phyloP scores from a whole-genome alignment of 2,888 invertebrate species.

The Polyommatus icarus region DNA sequence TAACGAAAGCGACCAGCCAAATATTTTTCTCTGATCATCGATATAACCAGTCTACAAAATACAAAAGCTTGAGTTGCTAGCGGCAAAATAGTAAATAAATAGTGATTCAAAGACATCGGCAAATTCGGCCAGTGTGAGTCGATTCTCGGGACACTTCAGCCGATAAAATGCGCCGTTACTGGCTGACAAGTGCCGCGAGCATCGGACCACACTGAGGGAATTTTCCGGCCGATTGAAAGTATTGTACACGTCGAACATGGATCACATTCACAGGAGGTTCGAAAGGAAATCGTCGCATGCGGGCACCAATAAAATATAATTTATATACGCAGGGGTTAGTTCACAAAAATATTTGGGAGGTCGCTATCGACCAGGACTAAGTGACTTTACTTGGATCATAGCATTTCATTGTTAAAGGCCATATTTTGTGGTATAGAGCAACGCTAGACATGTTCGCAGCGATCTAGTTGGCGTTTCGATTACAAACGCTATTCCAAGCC shows the following conservation, averaged over 20 bases:
- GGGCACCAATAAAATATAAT: slow-evolving; percentile 55
- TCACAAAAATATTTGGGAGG: slow-evolving; percentile 64
- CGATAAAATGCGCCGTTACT: slow-evolving; percentile 42
- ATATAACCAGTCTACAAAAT: slow-evolving; percentile 43
- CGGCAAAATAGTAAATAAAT: slow-evolving; percentile 61
- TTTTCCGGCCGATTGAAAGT: slow-evolving; percentile 45
- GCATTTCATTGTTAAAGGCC: slow-evolving; percentile 42
- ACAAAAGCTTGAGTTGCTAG: slow-evolving; percentile 61
- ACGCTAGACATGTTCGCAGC: slow-evolving; percentile 48
- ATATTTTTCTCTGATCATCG: slow-evolving; percentile 52
- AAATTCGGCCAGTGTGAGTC: slow-evolving; percentile 49
- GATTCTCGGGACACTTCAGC: slow-evolving; percentile 35
- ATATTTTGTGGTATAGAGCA: slow-evolving; percentile 41
- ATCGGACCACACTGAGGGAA: slow-evolving; percentile 49
- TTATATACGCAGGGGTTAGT: slow-evolving; percentile 56
- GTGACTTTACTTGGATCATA: slow-evolving; percentile 44
- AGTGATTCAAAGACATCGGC: slow-evolving; percentile 51
- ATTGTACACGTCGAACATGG: slow-evolving; percentile 59
- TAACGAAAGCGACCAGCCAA: slow-evolving; percentile 71
- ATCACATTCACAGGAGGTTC: slow-evolving; percentile 66
- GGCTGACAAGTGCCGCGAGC: slow-evolving; percentile 42
- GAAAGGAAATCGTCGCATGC: slow-evolving; percentile 64
- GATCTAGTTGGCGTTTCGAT: slow-evolving; percentile 41
- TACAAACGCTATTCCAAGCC: slow-evolving; percentile 33
- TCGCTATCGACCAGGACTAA: slow-evolving; percentile 56